Percentiles rank a stretch among this genome's conserved stretches.
phyloP scores from a whole-genome alignment of 2,888 invertebrate species.

The Silvanus unidentatus region DNA sequence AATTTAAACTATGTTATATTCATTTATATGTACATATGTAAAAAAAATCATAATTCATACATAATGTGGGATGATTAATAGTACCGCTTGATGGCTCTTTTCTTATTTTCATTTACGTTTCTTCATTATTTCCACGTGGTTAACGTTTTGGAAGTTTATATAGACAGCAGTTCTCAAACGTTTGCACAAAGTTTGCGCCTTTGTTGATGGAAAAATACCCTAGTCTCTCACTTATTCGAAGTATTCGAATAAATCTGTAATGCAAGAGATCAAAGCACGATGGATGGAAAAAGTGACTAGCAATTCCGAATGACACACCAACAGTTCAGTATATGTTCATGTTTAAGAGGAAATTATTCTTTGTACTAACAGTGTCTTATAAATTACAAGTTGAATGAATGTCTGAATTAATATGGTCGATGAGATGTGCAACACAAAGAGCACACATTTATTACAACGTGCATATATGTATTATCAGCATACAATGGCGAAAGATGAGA shows the following conservation, averaged over 20 bases:
- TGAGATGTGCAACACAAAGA: constrained; percentile 31
- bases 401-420: constrained; percentile 29
- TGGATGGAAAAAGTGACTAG: constrained; percentile 18
- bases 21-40: constrained; percentile 1
- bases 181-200: no score
- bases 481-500: constrained; percentile 15
- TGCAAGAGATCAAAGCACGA: constrained; percentile 19
- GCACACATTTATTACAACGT: constrained; percentile 20
- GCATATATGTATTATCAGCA: constrained; percentile 11
- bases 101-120: no score
- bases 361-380: constrained; percentile 20
- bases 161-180: no score
- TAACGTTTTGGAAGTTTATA: no score
- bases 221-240: no score
- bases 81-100: constrained; percentile 3
- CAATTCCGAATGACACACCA: constrained; percentile 21
- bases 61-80: not conserved
- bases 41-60: not conserved
- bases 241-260: no score
- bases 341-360: constrained; percentile 8
- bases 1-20: no score
- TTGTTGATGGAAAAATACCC: no score
- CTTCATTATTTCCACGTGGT: no score
- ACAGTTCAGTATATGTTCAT: constrained; percentile 11
- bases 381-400: constrained; percentile 21